Evolutionary conservation across 2,888 invertebrate species (phyloP), one percentile per base, ranked within the genome.

Genomic region (Cenopis cana): DNA sequence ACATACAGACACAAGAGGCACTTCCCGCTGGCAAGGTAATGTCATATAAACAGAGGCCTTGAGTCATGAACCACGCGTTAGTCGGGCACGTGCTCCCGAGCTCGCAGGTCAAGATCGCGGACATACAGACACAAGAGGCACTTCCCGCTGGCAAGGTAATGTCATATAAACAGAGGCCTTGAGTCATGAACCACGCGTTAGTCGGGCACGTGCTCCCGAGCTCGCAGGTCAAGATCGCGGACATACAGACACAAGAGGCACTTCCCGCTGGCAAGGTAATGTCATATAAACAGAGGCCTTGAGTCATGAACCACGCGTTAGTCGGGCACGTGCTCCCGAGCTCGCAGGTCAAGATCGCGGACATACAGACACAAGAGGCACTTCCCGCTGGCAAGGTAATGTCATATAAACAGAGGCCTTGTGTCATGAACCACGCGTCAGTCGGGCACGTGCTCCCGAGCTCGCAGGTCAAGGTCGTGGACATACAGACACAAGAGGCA

Each of bases 1-100:
- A 6, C 33, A 8, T 33, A 33, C 33, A 33, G 33, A 33, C 33
- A 33, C 33, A 33, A 33, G 33, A 33, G 33, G 5, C 33, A 46
- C n/a, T 46, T 46, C 46, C 12, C 12, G n/a, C 46, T 46, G 33
- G 33, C 3, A 33, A 91, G 86, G 92, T 87, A 76, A 77, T 75
- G 8, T 11, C 17, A 18, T 18, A 18, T 17, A 17, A 0, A 20
- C 12, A 14, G 29, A 8, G 5, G 33, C 0, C 33, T 5, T 8
- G 33, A 5, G 33, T 5, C 33, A 33, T 33, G 2, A 33, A 33
- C 33, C 9, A 33, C 9, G 33, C 33, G 33, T 33, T 8, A 33
- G 33, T 33, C 9, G 33, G 33, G 33, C 33, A 33, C 33, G 33
- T 33, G 33, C 6, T 33, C 24, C 24, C 24, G 24, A 24, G 24